Evolutionary conservation across 1,140 invertebrate species (phyloP).

Genomic region (Coenobita brevimanus): DNA sequence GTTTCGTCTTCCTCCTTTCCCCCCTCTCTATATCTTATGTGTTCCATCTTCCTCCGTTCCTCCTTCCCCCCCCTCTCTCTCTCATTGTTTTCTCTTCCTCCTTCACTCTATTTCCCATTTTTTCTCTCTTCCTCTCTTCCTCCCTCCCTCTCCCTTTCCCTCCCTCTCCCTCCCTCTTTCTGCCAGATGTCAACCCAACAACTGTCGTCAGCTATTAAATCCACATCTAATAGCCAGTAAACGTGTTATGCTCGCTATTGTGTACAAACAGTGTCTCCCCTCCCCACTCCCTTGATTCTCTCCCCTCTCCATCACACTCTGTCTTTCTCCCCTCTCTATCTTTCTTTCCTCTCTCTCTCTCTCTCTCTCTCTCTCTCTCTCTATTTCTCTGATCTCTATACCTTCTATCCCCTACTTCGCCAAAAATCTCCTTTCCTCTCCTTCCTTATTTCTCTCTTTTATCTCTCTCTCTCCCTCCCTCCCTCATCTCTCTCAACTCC

Average conservation of each 20-base stretch:
- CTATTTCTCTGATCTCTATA: neutral
- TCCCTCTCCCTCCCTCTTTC: neutral
- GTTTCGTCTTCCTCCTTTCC: neutral
- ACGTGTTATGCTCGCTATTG: neutral
- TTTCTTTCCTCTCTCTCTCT: too few species aligned
- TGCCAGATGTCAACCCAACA: too few species aligned
- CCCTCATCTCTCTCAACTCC: neutral
- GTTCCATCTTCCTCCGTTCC: too few species aligned
- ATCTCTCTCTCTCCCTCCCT: neutral
- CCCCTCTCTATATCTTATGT: neutral
- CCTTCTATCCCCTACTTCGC: too few species aligned
- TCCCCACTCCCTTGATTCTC: neutral
- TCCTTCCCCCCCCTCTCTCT: neutral
- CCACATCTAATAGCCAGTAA: too few species aligned
- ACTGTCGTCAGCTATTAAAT: neutral
- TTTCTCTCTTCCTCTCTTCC: neutral
- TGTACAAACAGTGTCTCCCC: neutral
- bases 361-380: slow-evolving; percentile 4
- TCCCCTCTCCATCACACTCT: neutral
- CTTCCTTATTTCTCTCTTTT: neutral
- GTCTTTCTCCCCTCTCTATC: neutral
- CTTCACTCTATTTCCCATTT: neutral
- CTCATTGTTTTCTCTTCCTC: too few species aligned
- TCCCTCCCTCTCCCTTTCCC: too few species aligned
- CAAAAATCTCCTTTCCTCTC: neutral